Percentiles rank a stretch among this genome's conserved stretches.
Conservation (phyloP, 2,888 invertebrate genomes). For the Tinea semifulvella region DNA sequence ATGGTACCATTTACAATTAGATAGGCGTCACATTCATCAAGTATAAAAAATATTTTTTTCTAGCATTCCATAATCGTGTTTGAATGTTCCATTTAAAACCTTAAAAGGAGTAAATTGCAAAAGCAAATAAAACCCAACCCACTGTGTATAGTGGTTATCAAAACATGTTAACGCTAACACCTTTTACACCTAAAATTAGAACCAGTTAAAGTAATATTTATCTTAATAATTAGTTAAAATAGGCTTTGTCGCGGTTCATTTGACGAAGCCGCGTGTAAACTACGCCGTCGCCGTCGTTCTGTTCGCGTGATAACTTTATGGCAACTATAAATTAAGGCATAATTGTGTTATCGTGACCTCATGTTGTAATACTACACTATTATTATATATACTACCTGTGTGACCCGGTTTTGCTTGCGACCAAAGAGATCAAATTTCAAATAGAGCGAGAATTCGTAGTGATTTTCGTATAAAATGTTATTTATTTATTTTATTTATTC, state of each 20-base stretch:
- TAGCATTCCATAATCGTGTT: background rate
- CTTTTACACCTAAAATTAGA: conserved; percentile 6
- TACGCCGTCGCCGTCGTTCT: conserved; percentile 22
- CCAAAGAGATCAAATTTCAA: too few relatives aligned
- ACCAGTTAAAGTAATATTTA: conserved; percentile 56
- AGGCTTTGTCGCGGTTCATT: conserved; percentile 47
- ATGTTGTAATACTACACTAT: conserved; percentile 38
- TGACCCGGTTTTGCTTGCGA: too few relatives aligned
- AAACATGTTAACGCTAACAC: conserved; percentile 2
- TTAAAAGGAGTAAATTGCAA: background rate
- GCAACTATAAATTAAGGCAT: conserved; percentile 65
- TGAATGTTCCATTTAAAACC: background rate
- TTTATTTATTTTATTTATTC: too few relatives aligned
- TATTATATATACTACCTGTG: background rate
- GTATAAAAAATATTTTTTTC: background rate
- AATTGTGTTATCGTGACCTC: conserved; percentile 66
- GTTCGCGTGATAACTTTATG: conserved; percentile 50
- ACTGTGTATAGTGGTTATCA: conserved; percentile 1
- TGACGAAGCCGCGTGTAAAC: conserved; percentile 59
- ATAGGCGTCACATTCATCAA: background rate
- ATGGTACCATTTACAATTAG: background rate
- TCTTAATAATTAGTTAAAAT: conserved; percentile 64
- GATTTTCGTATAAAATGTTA: too few relatives aligned
- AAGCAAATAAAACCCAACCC: background rate
- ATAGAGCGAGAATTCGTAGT: too few relatives aligned